Evolutionary conservation across 2,888 invertebrate genomes (phyloP), one percentile per base, ranked within the genome.

Genomic region (Cremastinae sp.): DNA sequence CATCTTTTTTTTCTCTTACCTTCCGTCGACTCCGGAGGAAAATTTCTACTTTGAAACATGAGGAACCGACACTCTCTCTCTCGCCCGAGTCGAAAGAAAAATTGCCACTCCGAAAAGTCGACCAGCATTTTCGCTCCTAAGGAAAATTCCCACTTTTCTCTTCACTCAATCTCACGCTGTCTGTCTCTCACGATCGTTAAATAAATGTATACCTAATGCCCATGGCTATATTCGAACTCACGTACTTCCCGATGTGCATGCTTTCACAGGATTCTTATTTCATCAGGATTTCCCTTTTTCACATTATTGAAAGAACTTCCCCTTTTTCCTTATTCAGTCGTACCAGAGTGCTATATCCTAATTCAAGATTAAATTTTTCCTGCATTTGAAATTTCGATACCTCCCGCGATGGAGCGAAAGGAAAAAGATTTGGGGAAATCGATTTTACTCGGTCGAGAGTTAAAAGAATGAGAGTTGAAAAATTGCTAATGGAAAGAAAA

Each of bases 231-330:
- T 20, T 2, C 37, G 4, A 14, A 14, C 51, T 43, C 18, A n/a
- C n/a, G 16, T 10, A 37, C 14, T 53, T 14, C n/a, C n/a, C n/a
- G n/a, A n/a, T n/a, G n/a, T n/a, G n/a, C n/a, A n/a, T n/a, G n/a
- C n/a, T n/a, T n/a, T n/a, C n/a, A n/a, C n/a, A n/a, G n/a, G 39
- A 39, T 56, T 39, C 49, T 53, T 55, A n/a, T 59, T 69, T 64
- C 69, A 76, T 69, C 76, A 37, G 59, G 39, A 64, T 35, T 72
- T 59, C n/a, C 59, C 28, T 28, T 58, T 53, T 59, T 73, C 55
- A 43, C 66, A 62, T 53, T 43, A 43, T 43, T 47, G 12, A 28
- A n/a, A 41, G 39, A 28, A 4, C 43, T 28, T 35, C 45, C 10
- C 22, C 58, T 35, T 47, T 45, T 58, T 66, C 61, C 43, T 2